Evolutionary conservation across 1,140 invertebrate species (phyloP).

Genomic region (Drosophila bocki): DNA sequence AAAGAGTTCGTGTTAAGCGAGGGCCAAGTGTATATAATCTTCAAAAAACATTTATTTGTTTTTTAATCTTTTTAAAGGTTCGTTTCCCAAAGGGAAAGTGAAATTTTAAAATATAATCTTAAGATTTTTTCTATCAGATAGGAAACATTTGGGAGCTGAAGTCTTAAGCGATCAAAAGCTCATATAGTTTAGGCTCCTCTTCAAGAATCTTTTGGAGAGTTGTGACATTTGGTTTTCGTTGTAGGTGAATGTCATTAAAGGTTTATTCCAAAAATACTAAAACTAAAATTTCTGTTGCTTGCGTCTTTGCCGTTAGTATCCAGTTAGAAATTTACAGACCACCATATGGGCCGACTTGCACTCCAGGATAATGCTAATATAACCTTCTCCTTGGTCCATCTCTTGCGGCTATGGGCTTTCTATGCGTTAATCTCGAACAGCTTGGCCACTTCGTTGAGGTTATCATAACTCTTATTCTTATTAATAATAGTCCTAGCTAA

Average conservation of each 20-base stretch:
- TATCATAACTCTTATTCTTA: slow-evolving; percentile 92
- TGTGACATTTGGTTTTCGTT: not conserved
- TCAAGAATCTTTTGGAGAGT: not conserved
- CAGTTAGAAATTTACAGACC: slow-evolving; percentile 6
- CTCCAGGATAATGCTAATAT: not conserved
- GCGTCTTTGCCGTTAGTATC: slow-evolving; percentile 46
- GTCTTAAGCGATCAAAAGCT: not conserved
- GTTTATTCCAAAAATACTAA: slow-evolving; percentile 77
- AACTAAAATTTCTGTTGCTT: slow-evolving; percentile 78
- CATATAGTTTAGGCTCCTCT: not conserved
- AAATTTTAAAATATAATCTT: slow-evolving; percentile 5
- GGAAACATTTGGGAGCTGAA: not conserved
- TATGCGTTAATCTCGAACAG: slow-evolving; percentile 90
- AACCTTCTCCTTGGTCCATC: not conserved
- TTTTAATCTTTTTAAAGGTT: not conserved
- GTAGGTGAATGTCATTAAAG: slow-evolving; percentile 13
- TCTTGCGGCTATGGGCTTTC: not conserved
- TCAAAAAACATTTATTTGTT: not conserved
- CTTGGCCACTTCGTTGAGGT: slow-evolving; percentile 97
- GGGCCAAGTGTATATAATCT: no score
- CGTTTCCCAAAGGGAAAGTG: not conserved
- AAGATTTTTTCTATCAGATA: not conserved
- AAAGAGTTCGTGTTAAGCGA: no score
- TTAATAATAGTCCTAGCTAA: slow-evolving; percentile 94
- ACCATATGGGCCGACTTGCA: not conserved